Evolutionary conservation across 53 echinoderm and acorn worm species (phyloP).

Genomic region (Temnopleurus reevesii): DNA sequence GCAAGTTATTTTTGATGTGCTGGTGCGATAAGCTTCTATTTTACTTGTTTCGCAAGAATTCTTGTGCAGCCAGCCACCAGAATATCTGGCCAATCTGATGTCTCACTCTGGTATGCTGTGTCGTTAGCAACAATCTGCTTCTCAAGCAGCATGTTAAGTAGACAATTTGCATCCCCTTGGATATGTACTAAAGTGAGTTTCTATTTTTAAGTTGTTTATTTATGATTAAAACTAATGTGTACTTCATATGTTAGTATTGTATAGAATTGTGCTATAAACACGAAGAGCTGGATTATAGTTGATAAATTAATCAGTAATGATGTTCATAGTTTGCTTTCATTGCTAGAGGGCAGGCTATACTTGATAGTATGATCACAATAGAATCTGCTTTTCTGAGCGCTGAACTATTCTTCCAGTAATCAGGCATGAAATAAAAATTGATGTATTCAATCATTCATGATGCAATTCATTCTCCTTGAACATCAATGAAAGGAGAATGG

Average conservation of each 20-base stretch:
- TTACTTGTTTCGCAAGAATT: no score
- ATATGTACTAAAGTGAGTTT: slow-evolving; percentile 18
- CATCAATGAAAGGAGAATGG: not conserved
- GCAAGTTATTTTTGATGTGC: no score
- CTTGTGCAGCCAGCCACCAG: no score
- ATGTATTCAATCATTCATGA: slow-evolving; percentile 12
- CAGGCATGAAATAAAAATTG: not conserved
- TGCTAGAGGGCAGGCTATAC: not conserved
- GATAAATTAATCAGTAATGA: not conserved
- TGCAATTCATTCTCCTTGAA: not conserved
- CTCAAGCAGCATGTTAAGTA: not conserved
- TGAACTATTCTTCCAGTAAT: not conserved
- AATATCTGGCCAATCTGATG: no score
- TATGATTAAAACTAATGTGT: slow-evolving; percentile 1
- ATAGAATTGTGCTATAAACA: slow-evolving; percentile 17
- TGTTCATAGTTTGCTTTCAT: not conserved
- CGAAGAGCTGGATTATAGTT: not conserved
- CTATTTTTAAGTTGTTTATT: slow-evolving; percentile 20
- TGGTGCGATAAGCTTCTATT: no score
- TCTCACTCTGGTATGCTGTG: no score
- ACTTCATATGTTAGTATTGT: not conserved
- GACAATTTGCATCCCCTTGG: not conserved
- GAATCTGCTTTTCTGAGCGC: not conserved
- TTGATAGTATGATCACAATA: not conserved
- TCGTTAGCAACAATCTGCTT: no score